Evolutionary conservation across 2,113 vertebrate genomes (phyloP).

Genomic region (Haliaeetus leucogaster): DNA sequence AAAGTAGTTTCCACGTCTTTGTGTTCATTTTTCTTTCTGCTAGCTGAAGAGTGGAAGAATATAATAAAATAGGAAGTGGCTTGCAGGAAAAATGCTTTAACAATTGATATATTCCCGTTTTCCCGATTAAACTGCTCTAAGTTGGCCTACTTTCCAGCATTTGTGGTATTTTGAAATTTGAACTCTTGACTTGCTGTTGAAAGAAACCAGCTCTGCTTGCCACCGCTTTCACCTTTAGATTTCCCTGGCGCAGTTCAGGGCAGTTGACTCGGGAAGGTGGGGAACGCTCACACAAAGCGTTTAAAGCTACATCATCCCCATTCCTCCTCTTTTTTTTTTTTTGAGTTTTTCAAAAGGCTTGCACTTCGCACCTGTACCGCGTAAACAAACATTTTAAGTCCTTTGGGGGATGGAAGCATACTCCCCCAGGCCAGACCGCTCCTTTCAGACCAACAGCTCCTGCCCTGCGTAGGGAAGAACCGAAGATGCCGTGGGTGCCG

Average conservation of each 20-base stretch:
- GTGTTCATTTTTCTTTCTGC: not conserved
- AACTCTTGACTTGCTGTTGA: not conserved
- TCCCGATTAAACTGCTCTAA: not conserved
- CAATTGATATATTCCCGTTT: not conserved
- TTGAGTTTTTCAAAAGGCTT: not conserved
- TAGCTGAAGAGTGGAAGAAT: not conserved
- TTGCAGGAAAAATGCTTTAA: not conserved
- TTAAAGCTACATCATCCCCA: not conserved
- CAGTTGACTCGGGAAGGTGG: not conserved
- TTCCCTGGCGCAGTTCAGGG: too few relatives aligned
- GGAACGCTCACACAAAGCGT: not conserved
- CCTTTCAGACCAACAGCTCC: not conserved
- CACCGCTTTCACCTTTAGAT: not conserved
- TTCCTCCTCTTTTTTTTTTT: too few relatives aligned
- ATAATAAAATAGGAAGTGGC: not conserved
- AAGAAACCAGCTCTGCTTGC: not conserved
- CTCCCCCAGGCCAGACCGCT: not conserved
- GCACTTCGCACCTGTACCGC: not conserved
- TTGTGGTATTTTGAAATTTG: not conserved
- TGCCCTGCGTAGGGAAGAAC: too few relatives aligned
- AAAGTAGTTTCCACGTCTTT: not conserved
- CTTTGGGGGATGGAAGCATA: not conserved
- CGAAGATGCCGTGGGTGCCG: fast-evolving
- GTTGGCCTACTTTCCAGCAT: not conserved
- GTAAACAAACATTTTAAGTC: not conserved